phyloP scores from a whole-genome alignment of 2,888 invertebrate species.

The Dioctria rufipes region DNA sequence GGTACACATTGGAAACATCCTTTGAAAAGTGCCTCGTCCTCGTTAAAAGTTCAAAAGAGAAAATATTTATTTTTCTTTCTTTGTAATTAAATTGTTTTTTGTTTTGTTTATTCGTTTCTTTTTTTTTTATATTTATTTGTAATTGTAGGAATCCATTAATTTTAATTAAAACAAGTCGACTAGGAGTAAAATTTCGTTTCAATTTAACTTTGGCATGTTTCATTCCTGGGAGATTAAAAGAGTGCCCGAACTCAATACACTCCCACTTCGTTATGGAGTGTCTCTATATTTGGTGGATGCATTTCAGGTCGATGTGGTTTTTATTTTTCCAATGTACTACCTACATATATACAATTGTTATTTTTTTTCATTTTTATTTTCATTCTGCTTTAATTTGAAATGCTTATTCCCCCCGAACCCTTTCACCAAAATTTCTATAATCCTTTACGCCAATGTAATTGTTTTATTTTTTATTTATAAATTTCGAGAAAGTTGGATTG shows the following conservation, averaged over 20 bases:
- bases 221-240: conserved; percentile 6
- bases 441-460: too few relatives aligned
- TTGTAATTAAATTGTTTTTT: conserved; percentile 12
- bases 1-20: background rate
- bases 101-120: too few relatives aligned
- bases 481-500: too few relatives aligned
- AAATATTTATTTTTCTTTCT: conserved; percentile 22
- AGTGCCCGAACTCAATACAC: background rate
- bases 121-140: conserved; percentile 34
- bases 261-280: background rate
- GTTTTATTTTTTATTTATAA: too few relatives aligned
- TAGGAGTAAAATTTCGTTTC: conserved; percentile 10
- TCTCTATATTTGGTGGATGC: background rate
- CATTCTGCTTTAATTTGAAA: background rate
- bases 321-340: background rate
- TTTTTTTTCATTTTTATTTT: background rate
- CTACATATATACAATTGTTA: background rate
- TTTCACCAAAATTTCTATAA: too few relatives aligned
- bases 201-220: conserved; percentile 16
- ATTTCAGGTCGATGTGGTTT: background rate
- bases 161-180: conserved; percentile 34
- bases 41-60: conserved; percentile 36
- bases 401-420: too few relatives aligned
- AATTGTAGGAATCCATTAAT: conserved; percentile 37
- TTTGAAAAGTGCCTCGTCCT: background rate